These are phyloP conservation scores for Cryptosula pallasiana DNA, from an alignment of 2,888 invertebrate genomes.

Conservation along the genomic window DNA sequence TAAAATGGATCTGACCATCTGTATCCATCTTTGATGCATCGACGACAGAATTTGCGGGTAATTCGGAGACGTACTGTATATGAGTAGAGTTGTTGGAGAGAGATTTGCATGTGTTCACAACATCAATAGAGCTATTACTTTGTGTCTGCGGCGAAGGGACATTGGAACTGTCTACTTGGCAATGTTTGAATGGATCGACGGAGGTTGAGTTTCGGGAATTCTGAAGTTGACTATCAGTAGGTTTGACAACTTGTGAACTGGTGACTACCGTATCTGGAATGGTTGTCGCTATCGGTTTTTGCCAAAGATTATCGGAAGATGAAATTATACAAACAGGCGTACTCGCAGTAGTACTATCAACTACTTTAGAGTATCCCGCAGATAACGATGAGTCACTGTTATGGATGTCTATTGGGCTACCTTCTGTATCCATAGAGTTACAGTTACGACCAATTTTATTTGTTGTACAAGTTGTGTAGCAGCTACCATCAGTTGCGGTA, in stretches of 20 bases:
- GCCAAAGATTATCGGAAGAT: neutral
- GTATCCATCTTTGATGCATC: neutral
- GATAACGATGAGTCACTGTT: neutral
- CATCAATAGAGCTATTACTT: neutral
- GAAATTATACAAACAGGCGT: neutral
- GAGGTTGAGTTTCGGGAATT: neutral
- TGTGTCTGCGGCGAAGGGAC: neutral
- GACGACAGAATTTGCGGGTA: neutral
- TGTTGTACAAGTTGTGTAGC: neutral
- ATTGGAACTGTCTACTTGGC: neutral
- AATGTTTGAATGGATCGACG: neutral
- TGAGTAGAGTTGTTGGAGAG: neutral
- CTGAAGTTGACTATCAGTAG: neutral
- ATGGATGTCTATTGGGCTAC: neutral
- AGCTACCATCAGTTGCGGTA: neutral
- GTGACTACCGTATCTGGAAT: neutral
- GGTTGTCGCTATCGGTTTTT: neutral
- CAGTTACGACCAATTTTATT: neutral
- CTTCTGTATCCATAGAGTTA: neutral
- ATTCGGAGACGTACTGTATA: neutral
- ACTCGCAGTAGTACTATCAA: neutral
- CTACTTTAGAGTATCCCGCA: neutral
- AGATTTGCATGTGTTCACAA: neutral
- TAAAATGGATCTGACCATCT: neutral
- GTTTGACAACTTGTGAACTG: neutral